Percentiles rank a stretch among this genome's conserved stretches.
Conservation (phyloP, 1,140 invertebrate species). For the Palaemon carinicauda region DNA sequence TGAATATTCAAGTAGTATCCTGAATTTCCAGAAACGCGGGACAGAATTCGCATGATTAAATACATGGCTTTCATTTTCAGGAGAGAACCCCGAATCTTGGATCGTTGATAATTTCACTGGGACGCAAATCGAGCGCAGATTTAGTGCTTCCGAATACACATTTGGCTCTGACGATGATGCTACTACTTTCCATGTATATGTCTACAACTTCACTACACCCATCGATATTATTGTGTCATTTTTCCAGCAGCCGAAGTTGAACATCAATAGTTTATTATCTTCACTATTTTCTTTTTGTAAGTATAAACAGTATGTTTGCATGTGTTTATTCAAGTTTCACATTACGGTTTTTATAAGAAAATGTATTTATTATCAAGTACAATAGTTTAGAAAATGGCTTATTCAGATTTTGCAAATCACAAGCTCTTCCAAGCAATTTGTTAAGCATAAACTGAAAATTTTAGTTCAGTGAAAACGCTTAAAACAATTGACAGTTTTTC, state of each 20-base stretch:
- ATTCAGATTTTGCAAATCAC: too few species aligned
- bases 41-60: background rate
- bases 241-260: constrained; percentile 95
- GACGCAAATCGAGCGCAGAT: constrained; percentile 81
- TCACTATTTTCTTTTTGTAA: constrained; percentile 96
- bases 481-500: too few species aligned
- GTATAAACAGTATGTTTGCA: constrained; percentile 64
- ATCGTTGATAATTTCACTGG: constrained; percentile 81
- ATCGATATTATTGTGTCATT: constrained; percentile 89
- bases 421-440: too few species aligned
- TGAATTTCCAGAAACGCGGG: background rate
- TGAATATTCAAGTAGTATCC: too few species aligned
- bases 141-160: constrained; percentile 88
- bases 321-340: background rate
- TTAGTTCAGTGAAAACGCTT: too few species aligned
- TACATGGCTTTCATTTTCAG: constrained; percentile 60
- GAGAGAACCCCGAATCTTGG: constrained; percentile 74
- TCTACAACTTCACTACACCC: constrained; percentile 94
- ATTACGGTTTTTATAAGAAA: too few species aligned
- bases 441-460: too few species aligned
- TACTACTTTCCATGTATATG: constrained; percentile 96
- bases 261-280: constrained; percentile 96
- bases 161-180: constrained; percentile 86
- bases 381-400: too few species aligned
- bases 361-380: too few species aligned